A percentile compares a stretch with the other conserved stretches of the same genome.
These are phyloP conservation scores for Sphenodon punctatus DNA, from an alignment of 2,797 vertebrate genomes.

Conservation along the genomic window DNA sequence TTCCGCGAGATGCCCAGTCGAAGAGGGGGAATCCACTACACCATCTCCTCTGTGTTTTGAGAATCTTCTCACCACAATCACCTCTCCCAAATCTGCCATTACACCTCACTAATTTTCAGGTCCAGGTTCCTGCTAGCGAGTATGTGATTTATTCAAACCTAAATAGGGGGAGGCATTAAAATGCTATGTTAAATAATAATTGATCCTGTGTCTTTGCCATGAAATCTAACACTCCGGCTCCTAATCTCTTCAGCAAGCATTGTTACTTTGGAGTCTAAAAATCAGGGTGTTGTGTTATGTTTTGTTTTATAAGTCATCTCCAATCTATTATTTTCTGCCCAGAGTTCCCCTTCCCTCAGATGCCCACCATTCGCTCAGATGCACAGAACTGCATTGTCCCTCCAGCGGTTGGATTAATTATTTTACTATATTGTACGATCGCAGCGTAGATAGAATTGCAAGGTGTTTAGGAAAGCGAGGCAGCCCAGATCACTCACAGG, in stretches of 20 bases:
- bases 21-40: too few relatives aligned
- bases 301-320: not conserved
- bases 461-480: too few relatives aligned
- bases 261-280: not conserved
- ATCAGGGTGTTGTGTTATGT: not conserved
- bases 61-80: not conserved
- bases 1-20: too few relatives aligned
- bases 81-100: not conserved
- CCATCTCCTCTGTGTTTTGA: not conserved
- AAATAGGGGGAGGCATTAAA: not conserved
- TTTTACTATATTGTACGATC: too few relatives aligned
- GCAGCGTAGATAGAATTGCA: too few relatives aligned
- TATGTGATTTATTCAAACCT: not conserved
- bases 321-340: not conserved
- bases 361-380: not conserved
- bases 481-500: too few relatives aligned
- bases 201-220: not conserved
- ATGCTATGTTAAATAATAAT: rapidly evolving
- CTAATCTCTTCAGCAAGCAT: rapidly evolving
- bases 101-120: not conserved
- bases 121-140: not conserved
- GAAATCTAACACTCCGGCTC: too few relatives aligned
- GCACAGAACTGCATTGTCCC: not conserved
- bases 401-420: too few relatives aligned
- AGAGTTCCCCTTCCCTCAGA: not conserved